Percentiles rank a stretch among this genome's conserved stretches.
phyloP scores from a whole-genome alignment of 2,888 invertebrate species.

The Lasioglossum zephyrum region DNA sequence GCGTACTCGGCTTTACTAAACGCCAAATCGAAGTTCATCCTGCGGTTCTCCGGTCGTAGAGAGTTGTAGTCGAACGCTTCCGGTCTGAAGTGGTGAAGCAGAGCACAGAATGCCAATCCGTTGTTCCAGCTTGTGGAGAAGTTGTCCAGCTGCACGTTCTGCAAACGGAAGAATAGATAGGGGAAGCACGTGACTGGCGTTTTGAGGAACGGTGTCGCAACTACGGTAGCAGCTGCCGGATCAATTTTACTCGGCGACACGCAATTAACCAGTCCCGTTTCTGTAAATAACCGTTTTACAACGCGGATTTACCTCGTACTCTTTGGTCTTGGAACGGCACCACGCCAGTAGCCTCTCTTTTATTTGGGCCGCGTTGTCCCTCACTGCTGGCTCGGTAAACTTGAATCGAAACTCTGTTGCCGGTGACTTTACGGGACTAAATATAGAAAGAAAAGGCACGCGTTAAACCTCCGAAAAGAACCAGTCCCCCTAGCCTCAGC shows the following conservation, averaged over 20 bases:
- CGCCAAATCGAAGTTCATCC: slow-evolving; percentile 98
- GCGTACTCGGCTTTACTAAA: slow-evolving; percentile 97
- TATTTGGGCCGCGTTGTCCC: slow-evolving; percentile 96
- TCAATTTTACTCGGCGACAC: slow-evolving; percentile 23
- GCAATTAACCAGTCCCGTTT: slow-evolving; percentile 34
- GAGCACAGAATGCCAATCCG: slow-evolving; percentile 99
- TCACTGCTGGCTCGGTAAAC: slow-evolving; percentile 96
- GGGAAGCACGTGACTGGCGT: neutral
- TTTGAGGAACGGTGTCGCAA: slow-evolving; percentile 17
- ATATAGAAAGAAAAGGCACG: slow-evolving; percentile 77
- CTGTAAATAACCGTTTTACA: slow-evolving; percentile 56
- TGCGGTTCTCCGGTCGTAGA: slow-evolving; percentile 94
- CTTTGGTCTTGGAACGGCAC: slow-evolving; percentile 98
- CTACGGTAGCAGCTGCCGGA: slow-evolving; percentile 8
- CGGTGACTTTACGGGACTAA: slow-evolving; percentile 91
- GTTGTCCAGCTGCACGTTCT: slow-evolving; percentile 99
- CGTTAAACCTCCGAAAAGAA: slow-evolving; percentile 47
- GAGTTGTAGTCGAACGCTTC: slow-evolving; percentile 97
- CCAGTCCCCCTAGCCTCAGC: neutral
- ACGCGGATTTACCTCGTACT: slow-evolving; percentile 93
- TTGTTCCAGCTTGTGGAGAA: slow-evolving; percentile 99
- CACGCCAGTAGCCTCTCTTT: slow-evolving; percentile 98
- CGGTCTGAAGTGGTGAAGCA: slow-evolving; percentile 99
- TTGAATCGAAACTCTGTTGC: slow-evolving; percentile 92
- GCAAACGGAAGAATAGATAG: slow-evolving; percentile 75